Evolutionary conservation across 2,888 invertebrate genomes (phyloP).

Genomic region (Brachypalpus laphriformis): DNA sequence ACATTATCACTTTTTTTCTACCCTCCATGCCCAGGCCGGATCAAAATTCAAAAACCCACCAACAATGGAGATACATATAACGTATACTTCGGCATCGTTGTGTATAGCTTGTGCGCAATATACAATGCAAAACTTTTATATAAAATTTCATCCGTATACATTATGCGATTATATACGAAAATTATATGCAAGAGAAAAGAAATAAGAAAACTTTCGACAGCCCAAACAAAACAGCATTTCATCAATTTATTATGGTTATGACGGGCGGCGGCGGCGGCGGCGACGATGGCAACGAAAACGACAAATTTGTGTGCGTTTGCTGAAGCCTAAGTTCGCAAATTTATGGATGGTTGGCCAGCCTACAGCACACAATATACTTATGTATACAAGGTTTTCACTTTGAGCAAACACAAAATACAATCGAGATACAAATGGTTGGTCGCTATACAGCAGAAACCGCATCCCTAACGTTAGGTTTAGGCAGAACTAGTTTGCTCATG

Average conservation of each 20-base stretch:
- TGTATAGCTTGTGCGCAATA: not conserved
- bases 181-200: not conserved
- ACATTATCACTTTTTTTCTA: slow-evolving; percentile 7
- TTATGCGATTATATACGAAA: not conserved
- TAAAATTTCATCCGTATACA: slow-evolving; percentile 22
- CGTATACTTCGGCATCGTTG: not conserved
- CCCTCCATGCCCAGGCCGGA: slow-evolving; percentile 5
- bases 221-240: slow-evolving; percentile 52
- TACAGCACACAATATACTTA: not conserved
- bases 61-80: slow-evolving; percentile 2
- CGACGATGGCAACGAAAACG: not conserved
- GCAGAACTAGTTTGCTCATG: slow-evolving; percentile 37
- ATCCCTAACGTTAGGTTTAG: slow-evolving; percentile 32
- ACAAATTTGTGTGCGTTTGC: slow-evolving; percentile 14
- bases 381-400: slow-evolving; percentile 35
- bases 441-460: slow-evolving; percentile 7
- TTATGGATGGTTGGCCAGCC: slow-evolving; percentile 35
- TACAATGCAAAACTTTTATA: slow-evolving; percentile 25
- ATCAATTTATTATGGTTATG: slow-evolving; percentile 54
- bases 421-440: slow-evolving; percentile 6
- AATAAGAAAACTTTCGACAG: slow-evolving; percentile 37
- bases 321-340: slow-evolving; percentile 8
- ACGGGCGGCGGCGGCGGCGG: slow-evolving; percentile 3
- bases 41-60: slow-evolving; percentile 35
- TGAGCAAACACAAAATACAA: not conserved